Base-by-base conservation (phyloP, 2,113 vertebrate species). In the Rousettus leschenaultii region DNA sequence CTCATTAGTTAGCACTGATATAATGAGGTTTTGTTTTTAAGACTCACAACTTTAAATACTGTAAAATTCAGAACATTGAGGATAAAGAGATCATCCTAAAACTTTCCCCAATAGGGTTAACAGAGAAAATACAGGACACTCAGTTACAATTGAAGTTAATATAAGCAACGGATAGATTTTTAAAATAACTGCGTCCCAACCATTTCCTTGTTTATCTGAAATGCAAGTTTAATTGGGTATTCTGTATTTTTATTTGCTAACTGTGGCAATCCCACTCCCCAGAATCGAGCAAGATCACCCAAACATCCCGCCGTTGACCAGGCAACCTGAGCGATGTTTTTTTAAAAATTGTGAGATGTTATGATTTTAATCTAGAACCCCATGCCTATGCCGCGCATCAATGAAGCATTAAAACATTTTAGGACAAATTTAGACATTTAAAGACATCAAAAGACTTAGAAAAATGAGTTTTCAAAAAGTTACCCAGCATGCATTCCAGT, bases 141-240 rank as follows among this genome's bases (percentile, higher is more conserved):
- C 30, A 70, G n/a, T 78, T 78, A 48, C 63, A 48, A 22, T 1
- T 68, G 77, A 94, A 24, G 15, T 28, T 77, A 43, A 48, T 22
- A 74, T 26, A 61, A 73, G 92, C 14, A 61, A 22, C 68, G 30
- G 61, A 28, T 48, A 74, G 51, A 14, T 59, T 87, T 93, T 95
- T 43, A 59, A 71, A 74, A 5, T 85, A 66, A 84, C 22, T 28
- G 66, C n/a, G 71, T 59, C 57, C 40, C 35, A 73, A 92, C 70
- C 79, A 93, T 53, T 74, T 89, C 35, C 53, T 65, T 83, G 61
- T 71, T 86, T 83, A 40, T 53, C 40, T 91, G 82, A 82, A 94
- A 86, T 22, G n/a, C 22, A 80, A 71, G 80, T 77, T 79, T 83
- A 80, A 63, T 33, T 18, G 19, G 55, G 33, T 48, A 1, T 57